Evolutionary conservation across 2,888 invertebrate species (phyloP), one percentile per base, ranked within the genome.

Genomic region (Agriopis aurantiaria): DNA sequence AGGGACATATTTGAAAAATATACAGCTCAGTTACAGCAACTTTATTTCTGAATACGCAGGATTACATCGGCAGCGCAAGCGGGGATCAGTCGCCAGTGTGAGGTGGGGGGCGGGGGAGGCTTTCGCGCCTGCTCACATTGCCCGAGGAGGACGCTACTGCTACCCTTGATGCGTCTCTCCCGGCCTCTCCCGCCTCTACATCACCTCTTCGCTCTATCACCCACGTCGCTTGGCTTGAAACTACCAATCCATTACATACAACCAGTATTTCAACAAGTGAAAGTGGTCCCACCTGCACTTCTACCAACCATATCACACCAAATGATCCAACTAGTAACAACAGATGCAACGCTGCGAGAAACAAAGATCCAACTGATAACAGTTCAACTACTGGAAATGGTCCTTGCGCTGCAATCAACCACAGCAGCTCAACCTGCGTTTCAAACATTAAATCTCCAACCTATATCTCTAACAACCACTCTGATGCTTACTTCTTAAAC

Each of bases 41-140:
- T 4, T 33, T 33, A 33, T 33, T 3, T 33, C 33, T 49, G 46
- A 45, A 71, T 89, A 79, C 80, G 74, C 88, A 94, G 92, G 94
- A 95, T 75, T 94, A 93, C 83, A 93, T 92, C 69, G 93, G 93
- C 17, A 93, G 93, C 69, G 92, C 91, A 3, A 94, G 93, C 79
- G 93, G 93, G 0, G 93, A 93, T 8, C 93, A 93, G 79, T 94
- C 94, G 33, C 93, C 94, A 6, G 95, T 95, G 83, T 95, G 95
- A 95, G 93, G 84, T 64, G 91, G 82, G 85, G 88, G 90, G 94
- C 94, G 94, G 93, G 95, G 90, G 94, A 92, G 93, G 92, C 86
- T 89, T 71, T 81, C 85, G 82, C 92, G 92, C 87, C 91, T 93
- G 86, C 89, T 89, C 84, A 92, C 92, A 75, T 84, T 93, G 79